Percentiles rank a stretch among this genome's conserved stretches.
Evolutionary conservation across 1,140 invertebrate genomes (phyloP).

Genomic region (Drosophila repletoides): DNA sequence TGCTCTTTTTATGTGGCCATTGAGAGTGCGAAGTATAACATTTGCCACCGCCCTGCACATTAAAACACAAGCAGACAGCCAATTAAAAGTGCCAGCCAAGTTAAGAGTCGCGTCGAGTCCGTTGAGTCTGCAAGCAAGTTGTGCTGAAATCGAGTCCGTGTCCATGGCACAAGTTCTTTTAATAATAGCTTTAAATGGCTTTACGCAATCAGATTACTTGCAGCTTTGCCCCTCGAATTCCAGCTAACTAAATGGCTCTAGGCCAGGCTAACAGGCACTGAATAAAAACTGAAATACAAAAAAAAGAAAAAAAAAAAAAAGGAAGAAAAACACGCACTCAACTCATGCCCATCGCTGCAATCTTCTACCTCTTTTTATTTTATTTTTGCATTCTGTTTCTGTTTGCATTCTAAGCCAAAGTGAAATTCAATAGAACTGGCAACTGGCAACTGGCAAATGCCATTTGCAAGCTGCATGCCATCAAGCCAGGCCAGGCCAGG

Average conservation of each 20-base stretch:
- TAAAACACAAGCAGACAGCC: slow-evolving; percentile 43
- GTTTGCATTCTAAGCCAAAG: slow-evolving; percentile 48
- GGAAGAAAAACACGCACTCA: slow-evolving; percentile 14
- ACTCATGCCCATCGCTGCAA: not conserved
- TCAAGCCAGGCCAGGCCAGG: no score
- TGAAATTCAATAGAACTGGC: slow-evolving; percentile 60
- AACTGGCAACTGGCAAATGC: slow-evolving; percentile 33
- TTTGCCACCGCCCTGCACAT: slow-evolving; percentile 21
- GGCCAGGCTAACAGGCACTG: not conserved
- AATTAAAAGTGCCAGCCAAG: slow-evolving; percentile 57
- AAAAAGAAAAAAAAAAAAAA: slow-evolving; percentile 1
- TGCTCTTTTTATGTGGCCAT: no score
- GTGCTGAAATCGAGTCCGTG: slow-evolving; percentile 11
- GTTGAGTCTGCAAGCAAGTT: no score
- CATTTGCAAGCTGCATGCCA: slow-evolving; percentile 27
- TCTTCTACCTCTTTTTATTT: not conserved
- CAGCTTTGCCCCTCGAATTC: slow-evolving; percentile 35
- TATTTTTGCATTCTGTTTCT: not conserved
- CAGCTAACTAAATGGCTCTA: slow-evolving; percentile 45
- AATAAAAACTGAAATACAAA: not conserved
- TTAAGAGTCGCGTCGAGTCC: slow-evolving; percentile 23
- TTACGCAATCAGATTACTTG: slow-evolving; percentile 53
- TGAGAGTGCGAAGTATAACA: no score
- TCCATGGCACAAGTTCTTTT: slow-evolving; percentile 44
- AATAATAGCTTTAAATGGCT: slow-evolving; percentile 60